Conservation (phyloP, 2,888 invertebrate species). For the Zhengitettix transpicula region DNA sequence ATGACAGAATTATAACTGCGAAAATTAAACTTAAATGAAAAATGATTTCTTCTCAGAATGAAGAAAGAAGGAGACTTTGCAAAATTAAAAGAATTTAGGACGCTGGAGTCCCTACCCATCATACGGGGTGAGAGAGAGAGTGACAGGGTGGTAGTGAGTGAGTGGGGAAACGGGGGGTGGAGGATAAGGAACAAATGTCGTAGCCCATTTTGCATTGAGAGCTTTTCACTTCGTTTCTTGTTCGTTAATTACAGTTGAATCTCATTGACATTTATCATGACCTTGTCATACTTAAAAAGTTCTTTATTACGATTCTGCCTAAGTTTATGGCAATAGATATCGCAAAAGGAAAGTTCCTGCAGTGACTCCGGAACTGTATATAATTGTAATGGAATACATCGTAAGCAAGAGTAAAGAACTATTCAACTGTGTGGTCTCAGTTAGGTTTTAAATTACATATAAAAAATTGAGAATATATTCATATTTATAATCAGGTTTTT, state of each 20-base stretch:
- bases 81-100: conserved; percentile 7
- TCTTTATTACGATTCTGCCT: no score
- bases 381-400: no score
- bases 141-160: background rate
- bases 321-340: no score
- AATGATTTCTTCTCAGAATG: conserved; percentile 6
- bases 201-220: background rate
- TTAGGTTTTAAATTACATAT: no score
- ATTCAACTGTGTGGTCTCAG: no score
- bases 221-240: background rate
- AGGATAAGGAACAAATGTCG: background rate
- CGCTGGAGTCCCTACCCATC: background rate
- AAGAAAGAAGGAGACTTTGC: conserved; percentile 4
- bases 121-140: background rate
- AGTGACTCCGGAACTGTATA: no score
- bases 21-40: conserved; percentile 12
- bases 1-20: conserved; percentile 9
- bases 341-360: no score
- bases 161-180: background rate
- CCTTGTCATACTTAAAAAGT: no score
- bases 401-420: no score
- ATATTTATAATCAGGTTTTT: no score
- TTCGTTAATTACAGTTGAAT: conserved; percentile 7
- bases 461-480: no score
- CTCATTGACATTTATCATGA: conserved; percentile 7